phyloP scores from a whole-genome alignment of 30 jellyfish, hydroid and myxozoan genomes.

The Hydractinia symbiolongicarpus region DNA sequence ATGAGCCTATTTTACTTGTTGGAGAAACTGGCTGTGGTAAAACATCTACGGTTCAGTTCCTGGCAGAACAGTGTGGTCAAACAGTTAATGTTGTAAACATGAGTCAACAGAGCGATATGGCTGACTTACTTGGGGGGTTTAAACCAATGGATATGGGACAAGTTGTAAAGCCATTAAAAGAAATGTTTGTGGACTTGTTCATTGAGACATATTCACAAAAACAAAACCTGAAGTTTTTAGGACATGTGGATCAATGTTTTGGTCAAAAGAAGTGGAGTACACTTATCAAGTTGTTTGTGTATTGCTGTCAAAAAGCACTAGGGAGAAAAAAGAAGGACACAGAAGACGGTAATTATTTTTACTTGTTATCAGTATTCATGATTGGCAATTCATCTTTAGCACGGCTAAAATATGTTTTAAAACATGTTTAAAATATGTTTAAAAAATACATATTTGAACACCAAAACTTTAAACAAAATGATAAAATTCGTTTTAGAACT shows the following conservation, averaged over 20 bases:
- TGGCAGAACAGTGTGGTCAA: slow-evolving; percentile 87
- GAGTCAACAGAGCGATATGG: slow-evolving; percentile 94
- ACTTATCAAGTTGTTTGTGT: slow-evolving; percentile 56
- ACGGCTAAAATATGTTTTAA: too few relatives aligned
- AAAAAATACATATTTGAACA: too few relatives aligned
- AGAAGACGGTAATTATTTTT: not conserved
- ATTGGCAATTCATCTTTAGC: too few relatives aligned
- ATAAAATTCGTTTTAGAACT: too few relatives aligned
- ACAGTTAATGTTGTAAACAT: slow-evolving; percentile 69
- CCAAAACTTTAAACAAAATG: too few relatives aligned
- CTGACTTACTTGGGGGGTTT: slow-evolving; percentile 96
- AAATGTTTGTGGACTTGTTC: slow-evolving; percentile 55
- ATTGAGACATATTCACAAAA: slow-evolving; percentile 70
- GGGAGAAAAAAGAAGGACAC: slow-evolving; percentile 10
- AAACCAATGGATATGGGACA: slow-evolving; percentile 74
- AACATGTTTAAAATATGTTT: too few relatives aligned
- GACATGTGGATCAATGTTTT: slow-evolving; percentile 68
- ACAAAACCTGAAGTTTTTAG: slow-evolving; percentile 73
- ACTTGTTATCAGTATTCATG: not conserved
- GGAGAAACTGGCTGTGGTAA: slow-evolving; percentile 99
- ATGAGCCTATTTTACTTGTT: slow-evolving; percentile 83
- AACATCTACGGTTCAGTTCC: slow-evolving; percentile 84
- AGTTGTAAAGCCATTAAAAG: slow-evolving; percentile 46
- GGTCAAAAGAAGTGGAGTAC: slow-evolving; percentile 65
- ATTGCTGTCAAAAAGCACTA: slow-evolving; percentile 60